Evolutionary conservation across 2,797 vertebrate genomes (phyloP).

Genomic region (Propithecus perrieri): DNA sequence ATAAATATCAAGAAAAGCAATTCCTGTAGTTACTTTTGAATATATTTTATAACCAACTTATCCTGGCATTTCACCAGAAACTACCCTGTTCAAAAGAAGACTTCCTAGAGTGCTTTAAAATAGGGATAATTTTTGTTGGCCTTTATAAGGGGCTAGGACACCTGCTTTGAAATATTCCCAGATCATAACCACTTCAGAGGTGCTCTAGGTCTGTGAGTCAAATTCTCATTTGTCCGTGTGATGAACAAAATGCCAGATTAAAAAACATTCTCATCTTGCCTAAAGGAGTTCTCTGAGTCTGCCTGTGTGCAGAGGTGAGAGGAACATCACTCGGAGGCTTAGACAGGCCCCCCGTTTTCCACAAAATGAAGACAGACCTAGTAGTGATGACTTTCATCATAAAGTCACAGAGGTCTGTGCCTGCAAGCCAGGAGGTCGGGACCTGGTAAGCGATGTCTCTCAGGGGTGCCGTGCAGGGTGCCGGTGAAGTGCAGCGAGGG

Average conservation of each 20-base stretch:
- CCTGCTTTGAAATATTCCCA: background rate
- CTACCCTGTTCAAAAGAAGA: background rate
- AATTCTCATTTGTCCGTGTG: background rate
- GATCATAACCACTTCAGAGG: background rate
- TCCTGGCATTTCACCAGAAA: background rate
- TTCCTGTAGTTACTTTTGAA: constrained; percentile 27
- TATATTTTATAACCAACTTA: background rate
- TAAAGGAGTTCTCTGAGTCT: background rate
- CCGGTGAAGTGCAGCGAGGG: background rate
- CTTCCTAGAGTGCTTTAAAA: background rate
- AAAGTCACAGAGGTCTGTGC: background rate
- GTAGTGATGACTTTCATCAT: background rate
- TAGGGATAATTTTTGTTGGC: background rate
- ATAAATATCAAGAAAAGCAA: background rate
- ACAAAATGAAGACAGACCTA: background rate
- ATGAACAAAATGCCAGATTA: background rate
- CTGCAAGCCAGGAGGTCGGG: background rate
- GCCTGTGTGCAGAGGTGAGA: background rate
- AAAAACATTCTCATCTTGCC: background rate
- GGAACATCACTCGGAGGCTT: background rate
- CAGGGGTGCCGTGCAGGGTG: background rate
- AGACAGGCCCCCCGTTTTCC: background rate
- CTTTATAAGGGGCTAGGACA: background rate
- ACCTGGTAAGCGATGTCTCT: fast-evolving
- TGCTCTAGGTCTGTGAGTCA: background rate